Evolutionary conservation across 2,113 vertebrate genomes (phyloP), one percentile per base, ranked within the genome.

Genomic region (Grantiella picta): DNA sequence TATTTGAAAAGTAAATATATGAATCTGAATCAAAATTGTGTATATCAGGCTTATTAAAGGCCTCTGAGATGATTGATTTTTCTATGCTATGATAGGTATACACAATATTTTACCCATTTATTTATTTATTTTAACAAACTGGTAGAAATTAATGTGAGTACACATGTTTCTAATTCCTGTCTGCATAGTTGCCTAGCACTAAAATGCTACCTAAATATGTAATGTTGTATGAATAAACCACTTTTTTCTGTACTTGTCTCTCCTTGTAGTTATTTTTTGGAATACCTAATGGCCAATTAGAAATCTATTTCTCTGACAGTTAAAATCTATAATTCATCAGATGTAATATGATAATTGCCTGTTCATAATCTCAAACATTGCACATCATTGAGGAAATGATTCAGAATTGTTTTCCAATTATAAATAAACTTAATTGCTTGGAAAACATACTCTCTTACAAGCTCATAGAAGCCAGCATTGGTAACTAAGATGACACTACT

Each of bases 341-440:
- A 92, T 86, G 47, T 65, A 47, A 91, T 94, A 78, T 49, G 50
- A 86, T 91, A 87, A 95, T 79, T 94, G 44, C 44, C 83, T 66
- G 63, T 79, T 94, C 87, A 92, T 91, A 94, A 68, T 71, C 70
- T 88, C 65, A 73, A 90, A 88, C 78, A 82, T 49, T 88, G 47
- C 75, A 68, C 81, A 91, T 76, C 59, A 72, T 57, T 82, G 65
- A 70, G 72, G 78, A 97, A 96, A 95, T 70, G 8, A 89, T 93
- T 96, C 72, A 71, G 90, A 96, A 95, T 91, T 85, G 82, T 81
- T 93, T 96, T 90, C 65, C 73, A 94, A 91, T 97, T 95, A 95
- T 77, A 91, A 95, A 95, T 92, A 94, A 96, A 92, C 40, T 92
- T 92, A 96, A 96, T 94, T 93, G 90, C 69, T 92, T 80, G 90